These are phyloP conservation scores for Trididemnum nubilum DNA, from an alignment of 23 tunicate species.

Conservation along the genomic window DNA sequence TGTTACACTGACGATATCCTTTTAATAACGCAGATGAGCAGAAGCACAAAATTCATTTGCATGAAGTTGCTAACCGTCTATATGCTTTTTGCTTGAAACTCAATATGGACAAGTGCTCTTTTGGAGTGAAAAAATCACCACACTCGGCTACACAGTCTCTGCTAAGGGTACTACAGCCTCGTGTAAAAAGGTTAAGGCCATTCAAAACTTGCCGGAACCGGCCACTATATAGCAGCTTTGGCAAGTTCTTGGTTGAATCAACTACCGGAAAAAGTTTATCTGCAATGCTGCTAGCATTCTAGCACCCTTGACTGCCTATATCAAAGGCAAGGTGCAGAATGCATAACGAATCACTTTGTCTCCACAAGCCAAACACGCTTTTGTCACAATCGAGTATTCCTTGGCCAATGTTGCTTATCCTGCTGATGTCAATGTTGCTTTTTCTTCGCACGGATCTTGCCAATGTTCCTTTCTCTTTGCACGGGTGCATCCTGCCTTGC, in stretches of 20 bases:
- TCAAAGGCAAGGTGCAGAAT: slow-evolving; percentile 15
- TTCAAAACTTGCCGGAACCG: slow-evolving; percentile 32
- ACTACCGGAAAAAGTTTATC: slow-evolving; percentile 13
- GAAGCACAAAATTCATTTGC: slow-evolving; percentile 23
- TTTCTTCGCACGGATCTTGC: no score
- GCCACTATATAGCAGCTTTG: slow-evolving; percentile 19
- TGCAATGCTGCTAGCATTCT: slow-evolving; percentile 31
- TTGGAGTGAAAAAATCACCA: slow-evolving; percentile 15
- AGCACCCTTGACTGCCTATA: slow-evolving; percentile 7
- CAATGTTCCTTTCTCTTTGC: slow-evolving; percentile 5
- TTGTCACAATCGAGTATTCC: not conserved
- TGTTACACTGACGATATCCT: slow-evolving; percentile 21
- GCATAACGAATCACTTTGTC: not conserved
- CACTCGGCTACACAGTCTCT: slow-evolving; percentile 23
- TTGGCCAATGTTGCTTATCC: slow-evolving; percentile 7
- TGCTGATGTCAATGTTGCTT: slow-evolving; percentile 9
- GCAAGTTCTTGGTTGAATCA: slow-evolving; percentile 12
- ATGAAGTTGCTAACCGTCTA: slow-evolving; percentile 12
- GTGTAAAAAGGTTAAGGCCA: slow-evolving; percentile 24
- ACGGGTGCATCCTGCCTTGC: slow-evolving; percentile 35
- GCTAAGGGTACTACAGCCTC: slow-evolving; percentile 28
- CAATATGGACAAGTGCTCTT: slow-evolving; percentile 27
- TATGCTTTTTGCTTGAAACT: not conserved
- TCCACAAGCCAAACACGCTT: slow-evolving; percentile 17
- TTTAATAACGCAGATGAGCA: not conserved